Evolutionary conservation across 1,140 invertebrate genomes (phyloP).

Genomic region (Aricia agestis): DNA sequence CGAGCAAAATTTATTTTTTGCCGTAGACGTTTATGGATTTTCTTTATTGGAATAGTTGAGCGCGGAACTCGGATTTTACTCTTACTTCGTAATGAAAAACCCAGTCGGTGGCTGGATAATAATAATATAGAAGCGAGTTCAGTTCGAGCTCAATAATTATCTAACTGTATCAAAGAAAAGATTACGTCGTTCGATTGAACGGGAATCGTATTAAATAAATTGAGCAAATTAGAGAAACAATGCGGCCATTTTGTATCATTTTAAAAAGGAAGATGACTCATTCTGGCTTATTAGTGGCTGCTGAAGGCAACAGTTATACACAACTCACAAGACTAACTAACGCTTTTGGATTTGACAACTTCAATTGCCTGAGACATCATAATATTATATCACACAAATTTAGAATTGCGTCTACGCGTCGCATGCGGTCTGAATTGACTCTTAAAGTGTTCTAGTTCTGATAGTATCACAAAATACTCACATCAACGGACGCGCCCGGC

Average conservation of each 20-base stretch:
- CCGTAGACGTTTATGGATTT: slow-evolving; percentile 5
- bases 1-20: slow-evolving; percentile 3
- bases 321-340: too few relatives aligned
- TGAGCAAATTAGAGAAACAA: background rate
- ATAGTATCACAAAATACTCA: slow-evolving; percentile 72
- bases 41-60: slow-evolving; percentile 1
- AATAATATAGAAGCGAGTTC: background rate
- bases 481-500: slow-evolving; percentile 84
- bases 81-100: background rate
- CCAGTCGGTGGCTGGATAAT: background rate
- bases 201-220: background rate
- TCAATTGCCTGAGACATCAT: too few relatives aligned
- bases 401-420: too few relatives aligned
- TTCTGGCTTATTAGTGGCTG: too few relatives aligned
- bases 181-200: background rate
- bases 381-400: too few relatives aligned
- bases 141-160: background rate
- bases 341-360: too few relatives aligned
- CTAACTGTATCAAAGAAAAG: background rate
- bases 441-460: background rate
- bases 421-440: too few relatives aligned
- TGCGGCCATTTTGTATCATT: background rate
- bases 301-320: background rate
- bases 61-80: background rate
- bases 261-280: background rate